Evolutionary conservation across 2,113 vertebrate genomes (phyloP).

Genomic region (Coptodon bakossiorum): DNA sequence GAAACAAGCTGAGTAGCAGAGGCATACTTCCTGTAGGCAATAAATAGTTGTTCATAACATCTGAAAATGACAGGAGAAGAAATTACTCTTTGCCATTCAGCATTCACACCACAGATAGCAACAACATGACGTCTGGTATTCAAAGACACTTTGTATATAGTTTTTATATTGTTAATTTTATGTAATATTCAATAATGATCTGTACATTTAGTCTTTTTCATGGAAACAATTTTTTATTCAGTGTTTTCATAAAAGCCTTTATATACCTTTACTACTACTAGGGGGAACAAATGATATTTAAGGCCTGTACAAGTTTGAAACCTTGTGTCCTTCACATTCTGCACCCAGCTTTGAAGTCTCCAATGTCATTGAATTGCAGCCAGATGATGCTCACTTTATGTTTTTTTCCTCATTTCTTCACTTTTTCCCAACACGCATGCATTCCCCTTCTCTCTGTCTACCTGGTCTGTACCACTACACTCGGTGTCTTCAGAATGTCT

Average conservation of each 20-base stretch:
- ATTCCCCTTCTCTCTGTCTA: not conserved
- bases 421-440: not conserved
- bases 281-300: fast-evolving
- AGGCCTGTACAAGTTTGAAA: not conserved
- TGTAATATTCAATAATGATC: not conserved
- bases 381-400: not conserved
- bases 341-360: not conserved
- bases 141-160: not conserved
- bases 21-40: not conserved
- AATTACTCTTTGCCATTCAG: not conserved
- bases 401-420: not conserved
- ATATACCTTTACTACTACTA: not conserved
- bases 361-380: not conserved
- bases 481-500: not conserved
- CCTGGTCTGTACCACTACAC: not conserved
- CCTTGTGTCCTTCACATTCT: not conserved
- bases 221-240: not conserved
- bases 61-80: not conserved
- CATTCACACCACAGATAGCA: not conserved
- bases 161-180: not conserved
- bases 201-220: not conserved
- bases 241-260: not conserved
- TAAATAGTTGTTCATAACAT: not conserved
- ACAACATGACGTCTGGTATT: not conserved
- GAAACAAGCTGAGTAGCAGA: not conserved